These are phyloP conservation scores for Hyposmocoma kahamanoa DNA, from an alignment of 1,140 invertebrate species.

Conservation along the genomic window DNA sequence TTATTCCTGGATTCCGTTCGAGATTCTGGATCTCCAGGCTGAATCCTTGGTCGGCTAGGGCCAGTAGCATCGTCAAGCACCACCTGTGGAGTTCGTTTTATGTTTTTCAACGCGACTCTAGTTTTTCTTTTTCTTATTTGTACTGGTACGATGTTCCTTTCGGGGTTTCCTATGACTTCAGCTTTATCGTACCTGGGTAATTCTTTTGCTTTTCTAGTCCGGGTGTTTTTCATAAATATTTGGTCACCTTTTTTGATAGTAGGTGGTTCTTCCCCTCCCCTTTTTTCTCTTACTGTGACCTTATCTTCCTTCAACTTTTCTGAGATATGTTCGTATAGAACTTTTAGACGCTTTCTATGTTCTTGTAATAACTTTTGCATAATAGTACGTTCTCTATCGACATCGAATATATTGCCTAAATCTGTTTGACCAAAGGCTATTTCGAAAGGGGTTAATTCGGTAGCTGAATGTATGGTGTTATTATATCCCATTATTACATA, in stretches of 20 bases:
- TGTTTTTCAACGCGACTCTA: neutral
- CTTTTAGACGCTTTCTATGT: neutral
- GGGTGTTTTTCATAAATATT: neutral
- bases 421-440: constrained; percentile 16
- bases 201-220: constrained; percentile 15
- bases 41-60: neutral
- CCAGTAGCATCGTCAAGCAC: neutral
- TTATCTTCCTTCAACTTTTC: neutral
- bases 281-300: neutral
- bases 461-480: constrained; percentile 16
- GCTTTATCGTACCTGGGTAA: constrained; percentile 17
- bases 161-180: constrained; percentile 3
- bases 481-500: constrained; percentile 18
- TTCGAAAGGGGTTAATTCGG: constrained; percentile 19
- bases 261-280: neutral
- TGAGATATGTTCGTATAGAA: neutral
- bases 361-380: constrained; percentile 16
- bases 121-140: constrained; percentile 37
- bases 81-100: neutral
- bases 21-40: neutral
- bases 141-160: constrained; percentile 10
- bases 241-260: neutral
- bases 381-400: constrained; percentile 10
- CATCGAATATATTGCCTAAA: constrained; percentile 1
- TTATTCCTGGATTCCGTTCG: neutral